Conservation (phyloP, 2,888 invertebrate species). For the Blastobasis adustella region DNA sequence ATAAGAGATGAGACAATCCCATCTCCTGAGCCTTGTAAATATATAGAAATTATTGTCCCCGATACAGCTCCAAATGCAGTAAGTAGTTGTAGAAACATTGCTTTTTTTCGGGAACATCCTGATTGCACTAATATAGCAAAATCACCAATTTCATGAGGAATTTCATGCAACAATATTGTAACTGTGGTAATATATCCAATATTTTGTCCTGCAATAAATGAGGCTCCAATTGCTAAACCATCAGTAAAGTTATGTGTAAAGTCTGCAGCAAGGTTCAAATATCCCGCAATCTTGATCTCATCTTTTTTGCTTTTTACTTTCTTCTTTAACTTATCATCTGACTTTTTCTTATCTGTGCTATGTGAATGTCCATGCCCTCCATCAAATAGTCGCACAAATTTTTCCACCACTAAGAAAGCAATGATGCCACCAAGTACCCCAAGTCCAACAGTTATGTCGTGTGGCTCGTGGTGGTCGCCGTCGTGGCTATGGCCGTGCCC, state of each 20-base stretch:
- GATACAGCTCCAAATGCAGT: constrained; percentile 96
- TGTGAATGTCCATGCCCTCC: constrained; percentile 88
- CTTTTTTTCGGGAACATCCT: constrained; percentile 94
- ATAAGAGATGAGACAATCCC: constrained; percentile 89
- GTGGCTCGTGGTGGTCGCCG: constrained; percentile 65
- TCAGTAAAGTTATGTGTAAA: constrained; percentile 99
- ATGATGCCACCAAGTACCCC: constrained; percentile 96
- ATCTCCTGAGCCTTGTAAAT: constrained; percentile 82
- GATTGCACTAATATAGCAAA: constrained; percentile 99
- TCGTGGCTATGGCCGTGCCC: constrained; percentile 68
- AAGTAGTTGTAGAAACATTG: constrained; percentile 93
- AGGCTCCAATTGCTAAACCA: constrained; percentile 98
- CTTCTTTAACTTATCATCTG: constrained; percentile 54
- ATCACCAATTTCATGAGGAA: constrained; percentile 99
- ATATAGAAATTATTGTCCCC: constrained; percentile 92
- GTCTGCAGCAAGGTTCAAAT: constrained; percentile 97
- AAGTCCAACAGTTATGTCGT: constrained; percentile 93
- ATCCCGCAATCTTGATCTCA: constrained; percentile 79
- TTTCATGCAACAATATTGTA: constrained; percentile 97
- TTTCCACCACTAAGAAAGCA: constrained; percentile 94
- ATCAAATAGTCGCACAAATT: constrained; percentile 90
- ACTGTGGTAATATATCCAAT: constrained; percentile 93
- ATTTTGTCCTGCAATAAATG: constrained; percentile 92
- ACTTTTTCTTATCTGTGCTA: constrained; percentile 55
- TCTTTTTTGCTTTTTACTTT: constrained; percentile 53